phyloP scores from a whole-genome alignment of 53 echinoderm and acorn worm species.

The Mesocentrotus franciscanus region DNA sequence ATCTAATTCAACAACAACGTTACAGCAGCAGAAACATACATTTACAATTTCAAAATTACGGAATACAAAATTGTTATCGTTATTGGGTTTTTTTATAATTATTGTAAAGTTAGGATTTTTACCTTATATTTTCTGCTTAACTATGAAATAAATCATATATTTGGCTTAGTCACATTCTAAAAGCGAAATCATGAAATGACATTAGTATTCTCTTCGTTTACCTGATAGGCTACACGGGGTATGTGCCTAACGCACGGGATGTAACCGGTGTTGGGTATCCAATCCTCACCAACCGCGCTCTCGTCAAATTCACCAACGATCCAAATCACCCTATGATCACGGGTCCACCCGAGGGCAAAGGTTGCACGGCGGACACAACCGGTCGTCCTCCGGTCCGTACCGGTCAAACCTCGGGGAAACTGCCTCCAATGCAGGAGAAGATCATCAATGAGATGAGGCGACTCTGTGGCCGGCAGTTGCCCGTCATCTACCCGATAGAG shows the following conservation, averaged over 20 bases:
- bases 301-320: conserved; percentile 80
- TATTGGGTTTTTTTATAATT: too few species aligned
- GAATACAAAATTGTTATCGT: too few species aligned
- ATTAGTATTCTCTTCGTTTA: neutral
- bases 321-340: conserved; percentile 66
- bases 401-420: neutral
- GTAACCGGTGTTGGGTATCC: conserved; percentile 92
- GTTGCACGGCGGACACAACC: neutral
- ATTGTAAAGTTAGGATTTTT: too few species aligned
- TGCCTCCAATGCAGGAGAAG: conserved; percentile 24
- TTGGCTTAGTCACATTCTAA: too few species aligned
- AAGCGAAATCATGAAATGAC: neutral
- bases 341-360: neutral
- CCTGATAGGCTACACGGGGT: conserved; percentile 88
- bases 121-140: too few species aligned
- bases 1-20: too few species aligned
- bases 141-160: too few species aligned
- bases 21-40: too few species aligned
- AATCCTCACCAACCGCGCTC: conserved; percentile 86
- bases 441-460: neutral
- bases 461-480: conserved; percentile 49
- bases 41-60: too few species aligned
- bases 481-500: conserved; percentile 85
- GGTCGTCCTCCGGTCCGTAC: conserved; percentile 21
- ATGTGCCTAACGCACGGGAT: conserved; percentile 90